Percentiles rank a stretch among this genome's conserved stretches.
phyloP scores from a whole-genome alignment of 2,888 invertebrate species.

The Temnothorax rugatulus region DNA sequence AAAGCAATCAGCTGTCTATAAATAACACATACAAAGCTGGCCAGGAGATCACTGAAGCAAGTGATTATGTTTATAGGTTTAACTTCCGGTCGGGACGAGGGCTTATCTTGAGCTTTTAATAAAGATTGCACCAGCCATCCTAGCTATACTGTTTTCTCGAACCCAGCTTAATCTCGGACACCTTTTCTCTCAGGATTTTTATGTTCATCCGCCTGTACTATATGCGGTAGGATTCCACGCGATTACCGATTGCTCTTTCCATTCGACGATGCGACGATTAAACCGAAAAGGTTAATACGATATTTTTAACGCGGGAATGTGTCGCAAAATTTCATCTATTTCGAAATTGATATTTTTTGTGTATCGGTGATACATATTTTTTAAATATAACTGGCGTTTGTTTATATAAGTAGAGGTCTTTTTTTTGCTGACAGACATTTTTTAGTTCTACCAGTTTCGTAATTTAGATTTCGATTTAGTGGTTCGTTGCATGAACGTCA shows the following conservation, averaged over 20 bases:
- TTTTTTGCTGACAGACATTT: conserved; percentile 17
- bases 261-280: conserved; percentile 26
- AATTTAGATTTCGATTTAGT: conserved; percentile 50
- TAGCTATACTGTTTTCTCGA: conserved; percentile 61
- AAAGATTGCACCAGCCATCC: conserved; percentile 61
- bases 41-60: conserved; percentile 47
- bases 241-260: conserved; percentile 37
- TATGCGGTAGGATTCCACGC: conserved; percentile 31
- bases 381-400: neutral
- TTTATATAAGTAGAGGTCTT: neutral
- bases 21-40: conserved; percentile 63
- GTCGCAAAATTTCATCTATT: neutral
- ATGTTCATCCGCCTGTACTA: conserved; percentile 56
- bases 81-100: conserved; percentile 72
- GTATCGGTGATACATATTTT: neutral
- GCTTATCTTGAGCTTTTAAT: conserved; percentile 76
- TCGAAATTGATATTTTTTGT: conserved; percentile 3
- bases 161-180: conserved; percentile 71
- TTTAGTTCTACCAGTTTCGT: conserved; percentile 11
- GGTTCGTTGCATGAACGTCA: conserved; percentile 25
- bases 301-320: neutral
- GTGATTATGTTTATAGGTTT: conserved; percentile 78
- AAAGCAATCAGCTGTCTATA: conserved; percentile 73
- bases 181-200: conserved; percentile 65
- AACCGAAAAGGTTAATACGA: conserved; percentile 6